Evolutionary conservation across 2,888 invertebrate species (phyloP).

Genomic region (Cataglyphis rosenhaueri): DNA sequence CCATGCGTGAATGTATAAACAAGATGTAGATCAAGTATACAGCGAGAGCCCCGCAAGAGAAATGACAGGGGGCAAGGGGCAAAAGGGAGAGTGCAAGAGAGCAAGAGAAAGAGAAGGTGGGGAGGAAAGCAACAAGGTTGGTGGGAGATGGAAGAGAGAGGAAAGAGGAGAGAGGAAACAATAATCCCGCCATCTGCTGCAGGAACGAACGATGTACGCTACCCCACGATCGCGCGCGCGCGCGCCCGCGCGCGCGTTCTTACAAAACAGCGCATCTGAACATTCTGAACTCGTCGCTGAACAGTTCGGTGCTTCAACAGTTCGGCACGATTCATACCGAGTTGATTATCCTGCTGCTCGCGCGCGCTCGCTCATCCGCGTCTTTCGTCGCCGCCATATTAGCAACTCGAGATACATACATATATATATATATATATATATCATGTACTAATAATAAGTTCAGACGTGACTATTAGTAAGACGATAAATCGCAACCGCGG

Average conservation of each 20-base stretch:
- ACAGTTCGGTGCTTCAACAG: constrained; percentile 76
- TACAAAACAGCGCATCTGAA: constrained; percentile 80
- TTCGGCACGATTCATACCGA: constrained; percentile 75
- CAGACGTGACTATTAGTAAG: constrained; percentile 58
- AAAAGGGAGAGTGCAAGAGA: constrained; percentile 19
- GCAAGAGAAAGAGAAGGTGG: constrained; percentile 24
- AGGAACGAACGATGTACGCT: constrained; percentile 72
- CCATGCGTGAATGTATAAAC: constrained; percentile 18
- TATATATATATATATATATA: constrained; percentile 57
- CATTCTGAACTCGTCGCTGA: constrained; percentile 79
- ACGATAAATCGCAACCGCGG: constrained; percentile 60
- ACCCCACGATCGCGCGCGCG: constrained; percentile 63
- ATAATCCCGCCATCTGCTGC: constrained; percentile 61
- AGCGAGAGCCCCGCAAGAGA: constrained; percentile 45
- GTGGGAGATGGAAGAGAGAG: constrained; percentile 31
- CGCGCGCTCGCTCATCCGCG: constrained; percentile 61
- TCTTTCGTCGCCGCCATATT: constrained; percentile 73
- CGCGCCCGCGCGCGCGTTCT: constrained; percentile 71
- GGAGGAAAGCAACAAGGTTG: neutral
- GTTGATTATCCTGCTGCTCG: constrained; percentile 75
- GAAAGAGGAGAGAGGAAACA: constrained; percentile 32
- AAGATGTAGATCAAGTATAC: constrained; percentile 23
- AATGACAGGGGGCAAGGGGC: neutral
- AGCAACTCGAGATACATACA: constrained; percentile 63
- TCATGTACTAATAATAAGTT: constrained; percentile 76